Base-by-base conservation (phyloP, 2,888 invertebrate genomes). In the Chirona hameri region DNA sequence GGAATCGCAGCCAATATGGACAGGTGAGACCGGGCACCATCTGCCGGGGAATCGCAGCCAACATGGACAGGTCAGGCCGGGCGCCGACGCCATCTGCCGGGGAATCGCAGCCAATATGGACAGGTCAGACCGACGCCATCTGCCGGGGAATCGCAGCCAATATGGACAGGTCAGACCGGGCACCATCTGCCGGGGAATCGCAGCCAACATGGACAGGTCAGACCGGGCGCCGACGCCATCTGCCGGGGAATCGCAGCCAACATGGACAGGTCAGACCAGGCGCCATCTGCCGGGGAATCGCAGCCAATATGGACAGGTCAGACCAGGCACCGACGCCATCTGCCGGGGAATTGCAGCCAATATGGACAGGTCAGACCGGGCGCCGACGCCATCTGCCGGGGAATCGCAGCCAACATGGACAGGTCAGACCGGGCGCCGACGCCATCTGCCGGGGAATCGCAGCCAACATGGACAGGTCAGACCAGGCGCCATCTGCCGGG, bases 121-220 rank as follows among this genome's bases (percentile, higher is more conserved):
- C n/a, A n/a, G n/a, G n/a, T n/a, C n/a, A n/a, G n/a, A 95, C 93
- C 87, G 90, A 91, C 86, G 91, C 94, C 18, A 88, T 95, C 0
- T 95, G 95, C 88, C 91, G 92, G 83, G 94, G 95, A 84, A 88
- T 95, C 81, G 91, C 95, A 84, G 90, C 91, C 85, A 95, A 95
- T 89, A 88, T n/a, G n/a, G n/a, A n/a, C n/a, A n/a, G n/a, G n/a
- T n/a, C n/a, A n/a, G n/a, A n/a, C n/a, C n/a, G n/a, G 90, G 91
- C 86, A 91, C 94, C 18, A 88, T 95, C 0, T 95, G 95, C 88
- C 91, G 92, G 83, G 94, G 95, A 84, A 88, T 95, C 81, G 91
- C 95, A 84, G 90, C 91, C 85, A 95, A 95, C 89, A 88, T n/a
- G n/a, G n/a, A n/a, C n/a, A n/a, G n/a, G n/a, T n/a, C n/a, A n/a